These are phyloP conservation scores for Mesorhabditis belari DNA, from an alignment of 2,888 invertebrate genomes.

Conservation along the genomic window DNA sequence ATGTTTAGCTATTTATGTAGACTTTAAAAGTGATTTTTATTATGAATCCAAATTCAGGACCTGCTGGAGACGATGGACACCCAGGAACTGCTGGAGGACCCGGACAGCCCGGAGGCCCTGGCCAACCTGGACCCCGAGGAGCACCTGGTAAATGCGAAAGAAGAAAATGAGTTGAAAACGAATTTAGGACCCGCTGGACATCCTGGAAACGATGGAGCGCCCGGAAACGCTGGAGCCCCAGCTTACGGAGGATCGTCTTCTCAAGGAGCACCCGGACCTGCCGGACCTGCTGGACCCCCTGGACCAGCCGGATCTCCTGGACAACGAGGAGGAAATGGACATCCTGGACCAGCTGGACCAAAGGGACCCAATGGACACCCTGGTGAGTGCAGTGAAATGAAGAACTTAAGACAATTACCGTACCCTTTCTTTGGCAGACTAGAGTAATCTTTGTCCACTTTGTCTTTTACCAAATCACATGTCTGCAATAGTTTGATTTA, in stretches of 20 bases:
- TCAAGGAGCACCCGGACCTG: neutral
- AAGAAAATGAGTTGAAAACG: no score
- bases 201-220: neutral
- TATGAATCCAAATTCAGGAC: no score
- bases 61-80: neutral
- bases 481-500: no score
- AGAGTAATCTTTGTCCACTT: no score
- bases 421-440: no score
- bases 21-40: no score
- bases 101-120: neutral
- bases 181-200: neutral
- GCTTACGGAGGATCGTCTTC: neutral
- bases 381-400: no score
- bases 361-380: neutral
- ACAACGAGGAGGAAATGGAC: neutral
- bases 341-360: neutral
- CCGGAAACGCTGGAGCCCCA: neutral
- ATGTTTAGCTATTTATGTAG: no score
- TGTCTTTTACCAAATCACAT: no score
- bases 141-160: neutral
- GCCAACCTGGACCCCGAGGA: neutral
- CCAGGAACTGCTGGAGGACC: neutral
- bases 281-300: neutral
- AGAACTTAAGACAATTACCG: no score
- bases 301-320: neutral